Percentiles rank a stretch among this genome's conserved stretches.
Conservation (phyloP, 2,797 vertebrate species). For the Botia almorhae region DNA sequence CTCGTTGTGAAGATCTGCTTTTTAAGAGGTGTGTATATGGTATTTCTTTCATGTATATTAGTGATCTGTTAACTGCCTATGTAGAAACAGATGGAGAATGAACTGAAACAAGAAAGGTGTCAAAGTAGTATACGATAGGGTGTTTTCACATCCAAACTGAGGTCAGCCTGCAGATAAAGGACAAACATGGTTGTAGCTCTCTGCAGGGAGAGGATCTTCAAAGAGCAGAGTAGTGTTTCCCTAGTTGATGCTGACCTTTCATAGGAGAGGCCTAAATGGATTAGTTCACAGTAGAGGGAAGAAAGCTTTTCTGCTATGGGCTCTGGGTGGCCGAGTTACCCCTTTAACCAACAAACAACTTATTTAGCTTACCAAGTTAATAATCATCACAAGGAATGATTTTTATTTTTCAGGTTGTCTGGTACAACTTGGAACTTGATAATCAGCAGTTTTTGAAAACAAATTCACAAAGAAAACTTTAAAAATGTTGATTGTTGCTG, state of each 20-base stretch:
- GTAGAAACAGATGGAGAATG: not conserved
- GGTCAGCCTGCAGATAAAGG: constrained; percentile 31
- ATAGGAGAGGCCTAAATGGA: constrained; percentile 19
- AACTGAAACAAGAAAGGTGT: not conserved
- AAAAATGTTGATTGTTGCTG: constrained; percentile 1
- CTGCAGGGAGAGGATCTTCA: constrained; percentile 12
- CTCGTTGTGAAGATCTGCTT: no score
- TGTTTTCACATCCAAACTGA: constrained; percentile 23
- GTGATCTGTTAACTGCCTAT: not conserved
- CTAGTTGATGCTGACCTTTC: not conserved
- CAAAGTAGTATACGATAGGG: not conserved
- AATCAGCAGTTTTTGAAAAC: constrained; percentile 6
- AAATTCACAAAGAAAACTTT: not conserved
- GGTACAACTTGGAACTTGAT: constrained; percentile 15
- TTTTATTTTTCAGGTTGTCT: constrained; percentile 8
- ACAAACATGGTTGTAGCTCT: constrained; percentile 15
- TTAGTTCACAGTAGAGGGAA: constrained; percentile 18
- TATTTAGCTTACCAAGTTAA: constrained; percentile 39
- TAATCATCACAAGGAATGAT: constrained; percentile 4
- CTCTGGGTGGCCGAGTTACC: constrained; percentile 22
- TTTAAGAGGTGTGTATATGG: no score
- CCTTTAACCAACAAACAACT: not conserved
- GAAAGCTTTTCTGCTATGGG: constrained; percentile 32
- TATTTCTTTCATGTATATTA: no score
- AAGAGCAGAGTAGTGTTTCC: not conserved